Evolutionary conservation across 2,113 vertebrate species (phyloP), one percentile per base, ranked within the genome.

Genomic region (Machaerirhynchus nigripectus): DNA sequence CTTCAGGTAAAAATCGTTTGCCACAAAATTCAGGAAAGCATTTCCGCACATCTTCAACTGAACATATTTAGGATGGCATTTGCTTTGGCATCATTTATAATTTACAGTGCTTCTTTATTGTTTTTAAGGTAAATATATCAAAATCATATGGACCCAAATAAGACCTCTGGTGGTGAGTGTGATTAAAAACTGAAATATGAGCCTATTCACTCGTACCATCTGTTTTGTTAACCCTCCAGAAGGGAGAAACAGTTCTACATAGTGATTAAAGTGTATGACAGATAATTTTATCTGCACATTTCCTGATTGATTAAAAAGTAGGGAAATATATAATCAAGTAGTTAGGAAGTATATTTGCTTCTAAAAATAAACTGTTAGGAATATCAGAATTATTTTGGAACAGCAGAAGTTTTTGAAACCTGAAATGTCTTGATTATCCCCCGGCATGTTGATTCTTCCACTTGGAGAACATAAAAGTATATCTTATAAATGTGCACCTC

Each of bases 181-280:
- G 92, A 93, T 89, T 94, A 91, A 96, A 96, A 95, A 53, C 57
- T 89, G 92, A 95, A 96, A 92, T 95, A 97, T 90, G 95, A 95
- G 28, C 73, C 80, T 49, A 53, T 95, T 88, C 76, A 60, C n/a
- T 86, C 35, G 24, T 70, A 52, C 88, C 73, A 87, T 92, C 96
- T 96, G 95, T 93, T 94, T 94, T 71, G 85, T 84, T 92, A 94
- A 87, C 73, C 53, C 57, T 92, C 85, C 85, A 96, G 92, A 96
- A 95, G 69, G 83, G 47, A 95, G 64, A 37, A 91, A 83, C 13
- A 23, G 42, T 81, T 92, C 73, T 90, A 93, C 56, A 57, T 33
- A 78, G 33, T 81, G 76, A 94, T 95, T 93, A 84, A 92, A 92
- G 56, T 84, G 12, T 52, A 47, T 37, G 64, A 63, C 61, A 84